Evolutionary conservation across 2,888 invertebrate species (phyloP).

Genomic region (Torymus texanus): DNA sequence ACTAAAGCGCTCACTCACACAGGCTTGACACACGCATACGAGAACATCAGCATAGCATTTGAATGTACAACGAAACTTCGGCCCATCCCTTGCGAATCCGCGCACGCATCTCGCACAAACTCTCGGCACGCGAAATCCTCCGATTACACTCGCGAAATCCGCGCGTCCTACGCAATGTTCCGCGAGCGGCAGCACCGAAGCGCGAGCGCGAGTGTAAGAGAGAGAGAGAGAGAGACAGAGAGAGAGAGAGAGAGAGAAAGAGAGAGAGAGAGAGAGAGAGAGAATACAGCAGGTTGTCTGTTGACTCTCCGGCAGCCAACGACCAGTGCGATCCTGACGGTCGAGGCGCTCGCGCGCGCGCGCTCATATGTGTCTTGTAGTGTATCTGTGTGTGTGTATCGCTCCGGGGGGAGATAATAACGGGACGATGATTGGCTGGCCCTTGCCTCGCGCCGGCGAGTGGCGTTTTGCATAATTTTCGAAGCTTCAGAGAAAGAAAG

Average conservation of each 20-base stretch:
- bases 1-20: not conserved
- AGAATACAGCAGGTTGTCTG: conserved; percentile 54
- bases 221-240: conserved; percentile 20
- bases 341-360: conserved; percentile 20
- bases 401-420: no score
- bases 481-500: no score
- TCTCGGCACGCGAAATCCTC: no score
- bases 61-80: not conserved
- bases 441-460: no score
- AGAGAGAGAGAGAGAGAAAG: no score
- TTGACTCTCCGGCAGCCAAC: conserved; percentile 8
- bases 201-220: not conserved
- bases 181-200: no score
- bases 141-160: no score
- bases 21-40: not conserved
- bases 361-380: not conserved
- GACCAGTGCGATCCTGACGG: conserved; percentile 49
- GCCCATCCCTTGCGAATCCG: not conserved
- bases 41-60: not conserved
- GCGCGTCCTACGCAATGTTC: not conserved
- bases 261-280: conserved; percentile 15
- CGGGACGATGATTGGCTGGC: no score
- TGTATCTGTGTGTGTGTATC: not conserved
- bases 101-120: no score
- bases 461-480: no score